Percentiles rank a stretch among this genome's conserved stretches.
These are phyloP conservation scores for Sparus aurata DNA, from an alignment of 2,797 vertebrate species.

Conservation along the genomic window DNA sequence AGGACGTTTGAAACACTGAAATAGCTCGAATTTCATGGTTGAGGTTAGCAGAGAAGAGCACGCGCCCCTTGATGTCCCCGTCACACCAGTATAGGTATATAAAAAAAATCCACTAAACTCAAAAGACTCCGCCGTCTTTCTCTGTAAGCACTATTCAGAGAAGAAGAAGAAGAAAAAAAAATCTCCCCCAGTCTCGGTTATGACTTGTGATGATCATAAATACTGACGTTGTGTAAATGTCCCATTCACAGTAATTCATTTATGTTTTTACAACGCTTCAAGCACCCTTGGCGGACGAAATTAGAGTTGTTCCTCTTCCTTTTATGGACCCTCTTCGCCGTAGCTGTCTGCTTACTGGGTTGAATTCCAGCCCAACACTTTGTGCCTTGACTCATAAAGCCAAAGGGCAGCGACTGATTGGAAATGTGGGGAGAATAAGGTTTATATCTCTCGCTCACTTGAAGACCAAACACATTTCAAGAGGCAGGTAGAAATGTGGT, in stretches of 20 bases:
- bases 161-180: background rate
- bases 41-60: background rate
- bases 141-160: background rate
- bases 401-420: slow-evolving; percentile 55
- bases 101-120: background rate
- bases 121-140: slow-evolving; percentile 3
- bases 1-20: background rate
- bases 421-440: slow-evolving; percentile 48
- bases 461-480: slow-evolving; percentile 29
- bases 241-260: slow-evolving; percentile 38
- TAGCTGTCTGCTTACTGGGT: slow-evolving; percentile 24
- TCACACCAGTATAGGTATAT: background rate
- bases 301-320: slow-evolving; percentile 34
- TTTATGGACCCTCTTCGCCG: slow-evolving; percentile 39
- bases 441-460: slow-evolving; percentile 32
- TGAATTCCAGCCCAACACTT: slow-evolving; percentile 32
- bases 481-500: slow-evolving; percentile 1
- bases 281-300: slow-evolving; percentile 33
- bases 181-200: background rate
- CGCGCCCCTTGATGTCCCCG: background rate
- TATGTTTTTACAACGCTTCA: slow-evolving; percentile 40
- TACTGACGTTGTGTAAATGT: slow-evolving; percentile 41
- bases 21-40: background rate
- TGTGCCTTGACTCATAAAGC: slow-evolving; percentile 41
- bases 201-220: slow-evolving; percentile 35